Conservation (phyloP, 1,140 invertebrate genomes). For the Lutraria rhynchaena region DNA sequence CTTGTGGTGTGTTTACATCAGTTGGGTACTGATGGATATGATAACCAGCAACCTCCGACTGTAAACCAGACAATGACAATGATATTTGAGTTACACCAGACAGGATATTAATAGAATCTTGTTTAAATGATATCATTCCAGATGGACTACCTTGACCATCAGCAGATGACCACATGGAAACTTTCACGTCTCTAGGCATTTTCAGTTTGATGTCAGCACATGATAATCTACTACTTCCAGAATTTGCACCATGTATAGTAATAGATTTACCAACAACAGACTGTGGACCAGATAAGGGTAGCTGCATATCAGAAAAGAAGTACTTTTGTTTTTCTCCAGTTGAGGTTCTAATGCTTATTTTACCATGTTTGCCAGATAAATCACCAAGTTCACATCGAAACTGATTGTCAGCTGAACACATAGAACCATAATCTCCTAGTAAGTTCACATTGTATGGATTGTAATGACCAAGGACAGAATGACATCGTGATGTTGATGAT, state of each 20-base stretch:
- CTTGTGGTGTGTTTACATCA: slow-evolving; percentile 85
- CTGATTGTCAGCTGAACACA: slow-evolving; percentile 80
- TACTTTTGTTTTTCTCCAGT: slow-evolving; percentile 88
- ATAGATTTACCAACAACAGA: slow-evolving; percentile 92
- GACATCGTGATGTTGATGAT: slow-evolving; percentile 82
- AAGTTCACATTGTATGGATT: slow-evolving; percentile 89
- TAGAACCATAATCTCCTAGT: slow-evolving; percentile 62
- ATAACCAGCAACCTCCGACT: slow-evolving; percentile 82
- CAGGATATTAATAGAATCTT: slow-evolving; percentile 81
- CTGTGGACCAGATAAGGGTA: slow-evolving; percentile 90
- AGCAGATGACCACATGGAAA: slow-evolving; percentile 78
- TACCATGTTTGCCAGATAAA: slow-evolving; percentile 85
- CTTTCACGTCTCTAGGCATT: slow-evolving; percentile 68
- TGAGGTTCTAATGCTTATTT: slow-evolving; percentile 88
- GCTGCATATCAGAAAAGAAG: slow-evolving; percentile 89
- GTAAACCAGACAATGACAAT: slow-evolving; percentile 87
- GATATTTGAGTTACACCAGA: slow-evolving; percentile 52
- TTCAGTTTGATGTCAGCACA: slow-evolving; percentile 86
- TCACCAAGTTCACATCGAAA: slow-evolving; percentile 84
- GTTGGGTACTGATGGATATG: slow-evolving; percentile 84
- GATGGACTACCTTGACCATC: slow-evolving; percentile 56
- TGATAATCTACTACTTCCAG: slow-evolving; percentile 92
- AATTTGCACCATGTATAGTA: slow-evolving; percentile 94
- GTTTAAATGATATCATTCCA: slow-evolving; percentile 65
- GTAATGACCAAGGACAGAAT: slow-evolving; percentile 89